Evolutionary conservation across 2,113 vertebrate genomes (phyloP), one percentile per base, ranked within the genome.

Genomic region (Thamnaconus septentrionalis): DNA sequence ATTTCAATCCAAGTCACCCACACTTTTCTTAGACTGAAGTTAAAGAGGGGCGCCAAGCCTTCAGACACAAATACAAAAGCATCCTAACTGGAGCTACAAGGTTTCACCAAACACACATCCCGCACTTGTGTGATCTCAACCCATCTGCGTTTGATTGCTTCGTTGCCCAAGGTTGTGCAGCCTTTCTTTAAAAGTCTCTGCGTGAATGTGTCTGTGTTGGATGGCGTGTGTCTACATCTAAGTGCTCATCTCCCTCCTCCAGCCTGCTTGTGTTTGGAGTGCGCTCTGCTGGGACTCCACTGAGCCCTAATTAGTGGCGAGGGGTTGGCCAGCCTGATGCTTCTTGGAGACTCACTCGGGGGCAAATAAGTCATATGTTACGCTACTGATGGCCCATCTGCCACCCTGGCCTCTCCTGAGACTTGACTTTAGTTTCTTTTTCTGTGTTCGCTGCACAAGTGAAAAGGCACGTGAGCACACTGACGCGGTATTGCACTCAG

Each of bases 231-330:
- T 54, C 8, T 61, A 41, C 51, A 55, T 66, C 59, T 70, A 53
- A 45, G 45, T 61, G 53, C 70, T 53, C 48, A 58, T 72, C 54
- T 81, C 60, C 18, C 49, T 70, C 41, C 64, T 55, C 66, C 50
- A 52, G 72, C 9, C 3, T 77, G 41, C 66, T 40, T 64, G 69
- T 75, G 73, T 84, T 79, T 76, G 72, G 75, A 82, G 77, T 73
- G 75, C 41, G 61, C 79, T 81, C 82, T 84, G 76, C 55, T 81
- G 78, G 83, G 79, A 85, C 62, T 69, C 66, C 50, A 59, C 73
- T 64, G 78, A 67, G 74, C 83, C 82, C 18, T 90, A 85, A 90
- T 87, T 90, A 90, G 88, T 72, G 72, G 73, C 74, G 66, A 53
- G 69, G 71, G 73, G 86, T 82, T 84, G 85, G 83, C 80, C 69